A percentile compares a stretch with the other conserved stretches of the same genome.
Evolutionary conservation across 92 coral and sea anemone species (phyloP).

Genomic region (Diadumene lineata): DNA sequence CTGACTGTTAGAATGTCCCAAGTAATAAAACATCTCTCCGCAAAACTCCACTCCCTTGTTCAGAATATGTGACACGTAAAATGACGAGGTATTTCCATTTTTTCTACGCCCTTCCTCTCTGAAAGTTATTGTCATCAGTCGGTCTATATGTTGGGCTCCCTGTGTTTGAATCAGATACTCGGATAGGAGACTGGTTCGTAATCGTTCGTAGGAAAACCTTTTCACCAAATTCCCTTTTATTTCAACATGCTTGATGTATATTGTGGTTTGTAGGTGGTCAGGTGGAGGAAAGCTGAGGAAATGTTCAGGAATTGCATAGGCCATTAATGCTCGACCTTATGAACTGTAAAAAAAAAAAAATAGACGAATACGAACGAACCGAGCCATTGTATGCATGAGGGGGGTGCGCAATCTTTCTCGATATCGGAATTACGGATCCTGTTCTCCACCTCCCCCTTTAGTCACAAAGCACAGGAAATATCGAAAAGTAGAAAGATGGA

Average conservation of each 20-base stretch:
- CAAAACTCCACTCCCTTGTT: slow-evolving; percentile 35
- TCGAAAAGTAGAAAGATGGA: too few species aligned
- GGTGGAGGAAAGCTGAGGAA: slow-evolving; percentile 52
- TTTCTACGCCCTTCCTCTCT: background rate
- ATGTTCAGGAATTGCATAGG: slow-evolving; percentile 51
- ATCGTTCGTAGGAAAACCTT: slow-evolving; percentile 29
- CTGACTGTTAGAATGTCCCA: slow-evolving; percentile 82
- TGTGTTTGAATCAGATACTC: slow-evolving; percentile 34
- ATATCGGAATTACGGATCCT: too few species aligned
- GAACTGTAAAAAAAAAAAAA: too few species aligned
- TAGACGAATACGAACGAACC: too few species aligned
- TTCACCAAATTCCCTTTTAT: slow-evolving; percentile 45
- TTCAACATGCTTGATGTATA: slow-evolving; percentile 60
- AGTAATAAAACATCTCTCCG: slow-evolving; percentile 42
- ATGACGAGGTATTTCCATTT: background rate
- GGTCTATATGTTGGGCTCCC: slow-evolving; percentile 30
- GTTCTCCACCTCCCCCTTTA: too few species aligned
- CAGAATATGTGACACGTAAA: slow-evolving; percentile 24
- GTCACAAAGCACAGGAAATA: too few species aligned
- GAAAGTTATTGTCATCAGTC: slow-evolving; percentile 50
- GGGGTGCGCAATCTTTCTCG: too few species aligned
- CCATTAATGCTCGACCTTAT: too few species aligned
- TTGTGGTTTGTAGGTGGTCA: slow-evolving; percentile 37
- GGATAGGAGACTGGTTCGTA: slow-evolving; percentile 34
- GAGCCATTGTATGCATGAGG: too few species aligned